Evolutionary conservation across 2,113 vertebrate species (phyloP), one percentile per base, ranked within the genome.

Genomic region (Pelmatolapia mariae): DNA sequence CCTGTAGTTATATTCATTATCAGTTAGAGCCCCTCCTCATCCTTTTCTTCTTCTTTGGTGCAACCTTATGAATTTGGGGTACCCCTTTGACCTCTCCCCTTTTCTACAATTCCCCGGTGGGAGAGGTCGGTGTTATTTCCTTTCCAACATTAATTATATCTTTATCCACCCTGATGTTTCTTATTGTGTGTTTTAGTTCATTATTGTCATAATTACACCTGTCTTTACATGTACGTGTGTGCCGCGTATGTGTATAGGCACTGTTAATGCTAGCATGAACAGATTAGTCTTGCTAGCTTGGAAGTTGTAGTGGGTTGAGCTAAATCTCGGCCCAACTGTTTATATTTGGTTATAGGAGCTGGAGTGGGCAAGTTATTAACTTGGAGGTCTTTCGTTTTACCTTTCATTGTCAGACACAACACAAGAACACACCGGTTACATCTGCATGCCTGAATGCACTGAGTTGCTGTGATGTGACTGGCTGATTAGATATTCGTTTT

Each of bases 241-340:
- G 16, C 57, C 18, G 29, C 9, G 0, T 29, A 4, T 63, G 1
- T 63, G 59, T 63, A 63, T 63, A 63, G 59, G 59, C 57, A 31
- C 26, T 18, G 57, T 10, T 61, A 61, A 61, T 31, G 57, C 26
- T 0, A 61, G 6, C 18, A 66, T 36, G 18, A 66, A 66, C 61
- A 66, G 59, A 33, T 33, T 19, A 19, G 10, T 66, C 61, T 66
- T 12, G 61, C 61, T 66, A 66, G 61, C 18, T 66, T 36, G 10
- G 6, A 66, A 66, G 31, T 0, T 63, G 59, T 63, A 19, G 5
- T 63, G 59, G 16, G 59, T 63, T 63, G 36, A 36, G 61, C 31
- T 66, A 2, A 66, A n/a, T 66, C 61, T 36, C 6, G 0, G n/a
- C 6, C 31, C 18, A 66, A n/a, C 3, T 0, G 18, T 66, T 66